Percentiles rank a stretch among this genome's conserved stretches.
Conservation (phyloP, 2,888 invertebrate species). For the Theodoxus fluviatilis region DNA sequence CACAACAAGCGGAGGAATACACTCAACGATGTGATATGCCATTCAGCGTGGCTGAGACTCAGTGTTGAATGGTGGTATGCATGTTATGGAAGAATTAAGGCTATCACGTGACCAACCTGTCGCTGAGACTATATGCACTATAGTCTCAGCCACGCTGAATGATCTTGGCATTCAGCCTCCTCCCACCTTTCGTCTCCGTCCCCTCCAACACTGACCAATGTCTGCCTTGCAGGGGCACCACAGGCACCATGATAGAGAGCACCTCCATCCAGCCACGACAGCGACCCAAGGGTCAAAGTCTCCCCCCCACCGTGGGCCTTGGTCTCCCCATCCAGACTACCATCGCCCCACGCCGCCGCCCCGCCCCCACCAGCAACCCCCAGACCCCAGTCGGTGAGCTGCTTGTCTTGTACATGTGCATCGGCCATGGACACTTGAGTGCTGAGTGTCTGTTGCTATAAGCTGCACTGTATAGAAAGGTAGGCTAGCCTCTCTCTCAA, state of each 20-base stretch:
- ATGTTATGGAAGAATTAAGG: too few relatives aligned
- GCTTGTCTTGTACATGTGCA: constrained; percentile 6
- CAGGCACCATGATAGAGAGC: constrained; percentile 68
- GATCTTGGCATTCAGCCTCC: too few relatives aligned
- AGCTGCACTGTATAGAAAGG: too few relatives aligned
- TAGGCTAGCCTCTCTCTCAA: too few relatives aligned
- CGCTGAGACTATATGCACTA: too few relatives aligned
- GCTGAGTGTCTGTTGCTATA: too few relatives aligned
- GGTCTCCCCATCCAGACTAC: constrained; percentile 61
- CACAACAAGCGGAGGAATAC: too few relatives aligned
- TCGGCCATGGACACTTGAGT: too few relatives aligned
- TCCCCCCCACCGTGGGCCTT: constrained; percentile 39
- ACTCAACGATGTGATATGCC: too few relatives aligned
- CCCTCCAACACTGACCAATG: not conserved
- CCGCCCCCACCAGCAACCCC: constrained; percentile 45
- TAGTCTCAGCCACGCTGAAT: constrained; percentile 43
- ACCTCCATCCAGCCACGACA: constrained; percentile 85
- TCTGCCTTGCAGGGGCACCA: constrained; percentile 2
- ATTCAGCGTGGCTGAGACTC: too few relatives aligned
- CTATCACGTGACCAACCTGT: too few relatives aligned
- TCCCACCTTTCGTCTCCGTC: not conserved
- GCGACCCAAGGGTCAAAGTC: constrained; percentile 74
- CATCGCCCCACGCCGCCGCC: constrained; percentile 54
- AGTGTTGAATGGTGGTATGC: too few relatives aligned
- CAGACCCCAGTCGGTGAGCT: constrained; percentile 39